Conservation (phyloP, 2,113 vertebrate species). For the Furnarius figulus region DNA sequence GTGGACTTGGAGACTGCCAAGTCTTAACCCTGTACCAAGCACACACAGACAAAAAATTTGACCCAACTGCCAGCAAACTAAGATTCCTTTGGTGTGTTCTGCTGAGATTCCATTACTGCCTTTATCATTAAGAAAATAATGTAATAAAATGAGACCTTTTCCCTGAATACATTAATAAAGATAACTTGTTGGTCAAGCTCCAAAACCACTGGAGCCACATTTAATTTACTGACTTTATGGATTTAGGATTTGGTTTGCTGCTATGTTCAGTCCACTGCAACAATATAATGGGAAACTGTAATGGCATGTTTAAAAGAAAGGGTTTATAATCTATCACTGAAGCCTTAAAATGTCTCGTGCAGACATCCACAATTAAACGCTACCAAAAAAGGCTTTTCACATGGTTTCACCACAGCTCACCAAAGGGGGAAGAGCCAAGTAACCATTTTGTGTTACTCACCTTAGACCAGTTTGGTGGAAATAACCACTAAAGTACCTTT, state of each 20-base stretch:
- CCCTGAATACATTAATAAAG: constrained; percentile 77
- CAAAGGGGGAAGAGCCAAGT: not conserved
- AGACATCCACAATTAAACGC: constrained; percentile 36
- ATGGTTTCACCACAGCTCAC: not conserved
- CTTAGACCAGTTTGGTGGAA: not conserved
- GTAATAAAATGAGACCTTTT: constrained; percentile 77
- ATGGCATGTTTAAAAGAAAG: constrained; percentile 18
- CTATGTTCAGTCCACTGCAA: constrained; percentile 61
- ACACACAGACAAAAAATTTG: constrained; percentile 56
- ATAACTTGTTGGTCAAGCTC: constrained; percentile 77
- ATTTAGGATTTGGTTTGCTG: constrained; percentile 61
- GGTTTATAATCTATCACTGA: constrained; percentile 35
- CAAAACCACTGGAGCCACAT: constrained; percentile 83
- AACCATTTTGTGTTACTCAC: not conserved
- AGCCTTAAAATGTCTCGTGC: constrained; percentile 31
- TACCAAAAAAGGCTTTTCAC: constrained; percentile 20
- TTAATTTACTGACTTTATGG: constrained; percentile 75
- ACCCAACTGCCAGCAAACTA: constrained; percentile 57
- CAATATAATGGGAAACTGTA: constrained; percentile 60
- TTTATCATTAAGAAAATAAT: constrained; percentile 81
- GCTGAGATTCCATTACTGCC: constrained; percentile 68
- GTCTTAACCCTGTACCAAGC: constrained; percentile 57
- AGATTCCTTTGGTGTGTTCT: constrained; percentile 72
- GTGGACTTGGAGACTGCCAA: constrained; percentile 61
- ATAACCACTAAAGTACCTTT: not conserved